A percentile compares a stretch with the other conserved stretches of the same genome.
Conservation (phyloP, 2,888 invertebrate species). For the Theretra japonica region DNA sequence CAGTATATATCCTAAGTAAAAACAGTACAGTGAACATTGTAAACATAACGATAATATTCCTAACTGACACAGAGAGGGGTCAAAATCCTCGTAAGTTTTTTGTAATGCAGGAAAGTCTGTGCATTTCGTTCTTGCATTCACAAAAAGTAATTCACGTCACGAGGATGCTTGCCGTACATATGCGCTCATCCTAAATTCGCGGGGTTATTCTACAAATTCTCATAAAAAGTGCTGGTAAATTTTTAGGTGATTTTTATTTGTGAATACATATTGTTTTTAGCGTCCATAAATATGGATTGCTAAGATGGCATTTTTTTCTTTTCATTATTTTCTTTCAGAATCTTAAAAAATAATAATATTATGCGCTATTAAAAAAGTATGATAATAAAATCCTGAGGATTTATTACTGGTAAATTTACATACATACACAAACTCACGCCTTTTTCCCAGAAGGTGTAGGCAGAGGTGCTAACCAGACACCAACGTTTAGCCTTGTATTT, state of each 20-base stretch:
- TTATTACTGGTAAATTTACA: too few relatives aligned
- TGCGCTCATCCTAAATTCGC: slow-evolving; percentile 55
- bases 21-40: not conserved
- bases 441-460: too few relatives aligned
- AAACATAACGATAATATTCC: not conserved
- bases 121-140: slow-evolving; percentile 10
- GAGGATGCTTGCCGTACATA: slow-evolving; percentile 61
- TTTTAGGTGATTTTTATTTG: not conserved
- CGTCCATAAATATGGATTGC: too few relatives aligned
- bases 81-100: slow-evolving; percentile 6
- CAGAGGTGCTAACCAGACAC: too few relatives aligned
- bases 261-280: not conserved
- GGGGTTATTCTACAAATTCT: slow-evolving; percentile 38
- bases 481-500: too few relatives aligned
- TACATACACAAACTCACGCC: too few relatives aligned
- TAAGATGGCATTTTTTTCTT: too few relatives aligned
- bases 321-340: too few relatives aligned
- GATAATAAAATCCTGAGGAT: too few relatives aligned
- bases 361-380: too few relatives aligned
- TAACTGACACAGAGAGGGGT: slow-evolving; percentile 1
- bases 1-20: too few relatives aligned
- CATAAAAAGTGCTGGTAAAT: not conserved
- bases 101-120: not conserved
- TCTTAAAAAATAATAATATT: too few relatives aligned
- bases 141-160: slow-evolving; percentile 52